Base-by-base conservation (phyloP, 2,113 vertebrate species). In the Chionomys nivalis region DNA sequence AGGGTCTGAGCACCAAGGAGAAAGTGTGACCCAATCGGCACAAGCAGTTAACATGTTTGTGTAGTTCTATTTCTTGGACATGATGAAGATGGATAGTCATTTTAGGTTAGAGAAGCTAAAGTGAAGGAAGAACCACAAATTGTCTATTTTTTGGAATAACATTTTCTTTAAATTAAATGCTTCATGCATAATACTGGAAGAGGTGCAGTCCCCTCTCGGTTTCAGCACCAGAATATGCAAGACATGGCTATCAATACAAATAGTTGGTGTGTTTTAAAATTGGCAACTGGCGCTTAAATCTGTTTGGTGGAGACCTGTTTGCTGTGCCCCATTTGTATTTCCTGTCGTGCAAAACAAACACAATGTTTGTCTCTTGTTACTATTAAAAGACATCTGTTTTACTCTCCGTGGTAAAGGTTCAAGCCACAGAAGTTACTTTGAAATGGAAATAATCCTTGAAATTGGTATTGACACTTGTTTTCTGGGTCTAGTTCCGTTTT, bases 311-410 rank as follows among this genome's bases (percentile, higher is more conserved):
- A 91, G 26, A 12, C 89, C 77, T 77, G 75, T 89, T 94, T 95
- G 68, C 73, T 92, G 9, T 0, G 70, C 8, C 23, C 87, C 9
- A 33, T 96, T 91, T 96, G 36, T 39, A 70, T 39, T 91, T 19
- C 81, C 44, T 91, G 47, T 94, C 87, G 16, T 94, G 90, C 82
- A 94, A 95, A 97, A 42, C 90, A 96, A 97, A 97, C 95, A 94
- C 98, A 87, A 85, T 88, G n/a, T n/a, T 77, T 98, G 97, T 58
- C 97, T 98, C 89, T 96, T 76, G 47, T 95, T 98, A 97, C 97
- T 97, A 97, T 98, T 98, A 94, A 96, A 95, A 96, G 33, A 19
- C 19, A 93, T 96, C 63, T 76, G 93, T 94, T 73, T 95, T 97
- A 79, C 86, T 94, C 49, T 97, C 97, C 92, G 96, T 97, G 93